Evolutionary conservation across 2,888 invertebrate species (phyloP).

Genomic region (Epistrophe eligans): DNA sequence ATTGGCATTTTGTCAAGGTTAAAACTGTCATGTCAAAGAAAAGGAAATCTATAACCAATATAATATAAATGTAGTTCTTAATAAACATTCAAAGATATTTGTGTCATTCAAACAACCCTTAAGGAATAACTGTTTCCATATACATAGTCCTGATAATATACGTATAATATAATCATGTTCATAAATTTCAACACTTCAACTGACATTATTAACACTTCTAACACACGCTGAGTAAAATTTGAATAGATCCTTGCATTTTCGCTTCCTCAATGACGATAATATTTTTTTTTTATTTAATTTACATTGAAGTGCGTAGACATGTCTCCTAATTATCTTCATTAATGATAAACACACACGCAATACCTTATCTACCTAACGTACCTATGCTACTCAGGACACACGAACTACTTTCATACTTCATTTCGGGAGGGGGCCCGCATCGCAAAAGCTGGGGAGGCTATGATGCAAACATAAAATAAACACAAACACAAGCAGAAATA

Average conservation of each 20-base stretch:
- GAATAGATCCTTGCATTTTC: conserved; percentile 32
- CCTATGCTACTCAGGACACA: background rate
- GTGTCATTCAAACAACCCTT: background rate
- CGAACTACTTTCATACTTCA: conserved; percentile 6
- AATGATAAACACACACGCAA: conserved; percentile 52
- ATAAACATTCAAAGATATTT: background rate
- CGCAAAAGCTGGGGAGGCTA: conserved; percentile 3
- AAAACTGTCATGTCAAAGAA: too few relatives aligned
- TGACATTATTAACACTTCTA: background rate
- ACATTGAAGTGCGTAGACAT: conserved; percentile 64
- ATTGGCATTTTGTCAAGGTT: too few relatives aligned
- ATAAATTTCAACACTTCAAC: conserved; percentile 31
- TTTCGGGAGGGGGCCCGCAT: background rate
- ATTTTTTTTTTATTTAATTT: conserved; percentile 54
- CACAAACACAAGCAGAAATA: conserved; percentile 7
- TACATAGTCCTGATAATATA: background rate
- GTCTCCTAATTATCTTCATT: conserved; percentile 73
- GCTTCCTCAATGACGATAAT: conserved; percentile 23
- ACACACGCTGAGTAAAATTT: conserved; percentile 4
- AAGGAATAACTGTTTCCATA: background rate
- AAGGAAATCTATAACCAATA: background rate
- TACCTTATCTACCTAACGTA: background rate
- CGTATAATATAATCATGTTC: background rate
- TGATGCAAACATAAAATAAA: conserved; percentile 31
- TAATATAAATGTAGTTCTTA: background rate